Evolutionary conservation across 2,113 vertebrate species (phyloP).

Genomic region (Trichechus manatus): DNA sequence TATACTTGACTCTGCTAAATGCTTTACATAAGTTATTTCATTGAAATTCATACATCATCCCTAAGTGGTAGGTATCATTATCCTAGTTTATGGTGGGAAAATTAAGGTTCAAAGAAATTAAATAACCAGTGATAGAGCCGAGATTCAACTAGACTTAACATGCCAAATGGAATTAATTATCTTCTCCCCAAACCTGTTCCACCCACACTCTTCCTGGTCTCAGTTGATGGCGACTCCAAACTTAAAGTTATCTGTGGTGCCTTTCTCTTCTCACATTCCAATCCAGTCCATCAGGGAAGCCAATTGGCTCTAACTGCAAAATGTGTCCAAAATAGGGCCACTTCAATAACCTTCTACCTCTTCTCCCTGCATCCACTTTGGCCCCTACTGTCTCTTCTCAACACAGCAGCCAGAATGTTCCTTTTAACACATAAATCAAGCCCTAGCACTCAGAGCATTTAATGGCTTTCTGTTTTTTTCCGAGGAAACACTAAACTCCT

Average conservation of each 20-base stretch:
- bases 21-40: background rate
- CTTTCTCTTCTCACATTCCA: conserved; percentile 36
- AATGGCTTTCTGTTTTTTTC: background rate
- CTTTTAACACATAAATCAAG: background rate
- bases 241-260: background rate
- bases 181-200: conserved; percentile 60
- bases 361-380: background rate
- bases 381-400: background rate
- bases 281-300: background rate
- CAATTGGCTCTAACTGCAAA: background rate
- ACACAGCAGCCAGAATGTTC: background rate
- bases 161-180: conserved; percentile 57
- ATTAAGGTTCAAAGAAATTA: conserved; percentile 71
- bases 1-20: background rate
- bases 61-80: conserved; percentile 36
- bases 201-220: conserved; percentile 17
- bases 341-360: background rate
- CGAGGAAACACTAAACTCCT: background rate
- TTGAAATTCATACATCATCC: background rate
- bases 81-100: conserved; percentile 62
- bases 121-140: conserved; percentile 52
- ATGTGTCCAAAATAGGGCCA: background rate
- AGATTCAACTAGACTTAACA: conserved; percentile 70
- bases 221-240: background rate
- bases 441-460: background rate